These are phyloP conservation scores for Cephalotes varians DNA, from an alignment of 2,888 invertebrate genomes.

Conservation along the genomic window DNA sequence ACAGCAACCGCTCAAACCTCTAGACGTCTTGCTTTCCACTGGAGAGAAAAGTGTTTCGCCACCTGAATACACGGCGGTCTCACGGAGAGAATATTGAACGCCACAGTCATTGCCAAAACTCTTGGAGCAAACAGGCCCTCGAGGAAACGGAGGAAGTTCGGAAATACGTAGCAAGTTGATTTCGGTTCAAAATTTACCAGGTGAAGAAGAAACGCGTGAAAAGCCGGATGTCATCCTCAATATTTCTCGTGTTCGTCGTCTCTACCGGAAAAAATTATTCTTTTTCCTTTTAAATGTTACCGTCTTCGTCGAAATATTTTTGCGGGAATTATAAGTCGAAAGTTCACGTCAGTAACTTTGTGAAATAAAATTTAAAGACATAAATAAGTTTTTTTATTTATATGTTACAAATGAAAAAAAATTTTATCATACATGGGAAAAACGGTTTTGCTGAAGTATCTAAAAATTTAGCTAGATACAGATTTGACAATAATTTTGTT, in stretches of 20 bases:
- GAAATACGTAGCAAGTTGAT: slow-evolving; percentile 44
- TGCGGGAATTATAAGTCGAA: not conserved
- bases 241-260: not conserved
- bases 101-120: slow-evolving; percentile 36
- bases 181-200: slow-evolving; percentile 4
- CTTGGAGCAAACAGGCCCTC: slow-evolving; percentile 50
- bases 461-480: no score
- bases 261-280: slow-evolving; percentile 7
- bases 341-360: no score
- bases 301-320: not conserved
- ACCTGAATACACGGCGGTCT: slow-evolving; percentile 12
- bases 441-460: no score
- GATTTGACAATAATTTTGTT: no score
- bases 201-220: not conserved
- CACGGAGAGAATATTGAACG: slow-evolving; percentile 5
- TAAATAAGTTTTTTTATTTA: not conserved
- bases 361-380: no score
- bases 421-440: no score
- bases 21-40: not conserved
- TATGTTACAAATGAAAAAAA: no score
- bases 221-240: not conserved
- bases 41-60: not conserved
- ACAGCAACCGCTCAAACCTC: slow-evolving; percentile 24
- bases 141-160: slow-evolving; percentile 28
- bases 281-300: slow-evolving; percentile 1